These are phyloP conservation scores for Papio anubis DNA, from an alignment of 2,113 vertebrate genomes.

Conservation along the genomic window DNA sequence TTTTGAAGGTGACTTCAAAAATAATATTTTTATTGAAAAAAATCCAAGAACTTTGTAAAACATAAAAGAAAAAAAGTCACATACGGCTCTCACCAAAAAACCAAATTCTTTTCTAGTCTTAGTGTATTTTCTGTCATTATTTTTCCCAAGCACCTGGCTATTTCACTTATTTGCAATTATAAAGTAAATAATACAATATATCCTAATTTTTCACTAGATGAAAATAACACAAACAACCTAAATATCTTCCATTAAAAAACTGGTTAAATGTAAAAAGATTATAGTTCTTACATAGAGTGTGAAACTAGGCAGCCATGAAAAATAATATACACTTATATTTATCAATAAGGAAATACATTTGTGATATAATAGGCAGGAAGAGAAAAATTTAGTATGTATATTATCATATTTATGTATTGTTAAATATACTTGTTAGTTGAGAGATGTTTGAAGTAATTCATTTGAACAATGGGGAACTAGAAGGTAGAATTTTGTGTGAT, in stretches of 20 bases:
- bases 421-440: neutral
- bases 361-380: neutral
- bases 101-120: neutral
- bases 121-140: neutral
- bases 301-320: slow-evolving; percentile 13
- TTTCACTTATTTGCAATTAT: neutral
- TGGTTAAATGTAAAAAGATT: neutral
- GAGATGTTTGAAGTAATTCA: neutral
- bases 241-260: neutral
- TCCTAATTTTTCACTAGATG: neutral
- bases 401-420: neutral
- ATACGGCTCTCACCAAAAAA: neutral
- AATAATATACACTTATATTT: neutral
- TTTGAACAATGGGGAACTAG: neutral
- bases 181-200: neutral
- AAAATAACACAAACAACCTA: slow-evolving; percentile 31
- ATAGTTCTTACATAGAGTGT: neutral
- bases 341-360: neutral
- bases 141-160: neutral
- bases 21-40: slow-evolving; percentile 8
- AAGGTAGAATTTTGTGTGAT: neutral
- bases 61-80: neutral
- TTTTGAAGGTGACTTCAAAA: slow-evolving; percentile 23
- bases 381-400: neutral
- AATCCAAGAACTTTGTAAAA: neutral